Conservation (phyloP, 2,888 invertebrate species). For the Tryphoninae sp. region DNA sequence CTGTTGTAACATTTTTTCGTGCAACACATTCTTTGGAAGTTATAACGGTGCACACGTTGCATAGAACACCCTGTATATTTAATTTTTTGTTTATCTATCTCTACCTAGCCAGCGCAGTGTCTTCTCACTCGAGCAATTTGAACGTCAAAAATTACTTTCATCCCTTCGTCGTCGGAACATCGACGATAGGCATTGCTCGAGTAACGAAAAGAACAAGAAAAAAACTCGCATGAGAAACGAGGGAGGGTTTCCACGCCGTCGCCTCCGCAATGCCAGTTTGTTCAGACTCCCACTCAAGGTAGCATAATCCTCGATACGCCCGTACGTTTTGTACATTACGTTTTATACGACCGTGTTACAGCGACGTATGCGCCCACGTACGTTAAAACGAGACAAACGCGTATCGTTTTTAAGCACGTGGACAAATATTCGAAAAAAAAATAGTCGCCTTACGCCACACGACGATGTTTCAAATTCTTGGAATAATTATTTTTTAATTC, state of each 20-base stretch:
- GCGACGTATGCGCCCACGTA: not conserved
- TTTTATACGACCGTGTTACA: not conserved
- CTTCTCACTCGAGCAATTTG: slow-evolving; percentile 65
- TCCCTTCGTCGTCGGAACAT: slow-evolving; percentile 61
- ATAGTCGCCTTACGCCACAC: not conserved
- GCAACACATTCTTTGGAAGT: no score
- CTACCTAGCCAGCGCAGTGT: slow-evolving; percentile 18
- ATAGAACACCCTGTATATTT: no score
- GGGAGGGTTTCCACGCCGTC: slow-evolving; percentile 45
- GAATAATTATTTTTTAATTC: not conserved
- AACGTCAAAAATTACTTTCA: slow-evolving; percentile 71
- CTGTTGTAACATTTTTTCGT: no score
- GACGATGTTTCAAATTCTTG: not conserved
- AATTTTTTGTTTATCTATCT: not conserved
- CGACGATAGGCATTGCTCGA: slow-evolving; percentile 45
- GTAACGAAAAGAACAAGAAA: slow-evolving; percentile 31
- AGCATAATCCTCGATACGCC: slow-evolving; percentile 25
- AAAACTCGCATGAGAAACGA: slow-evolving; percentile 44
- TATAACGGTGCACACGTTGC: no score
- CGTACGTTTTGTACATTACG: slow-evolving; percentile 14
- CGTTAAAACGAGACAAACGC: not conserved
- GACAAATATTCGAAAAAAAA: not conserved
- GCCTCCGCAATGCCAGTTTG: slow-evolving; percentile 23
- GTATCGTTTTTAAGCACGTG: not conserved
- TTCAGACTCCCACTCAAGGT: slow-evolving; percentile 37